These are phyloP conservation scores for Shargacucullia verbasci DNA, from an alignment of 2,888 invertebrate species.

Conservation along the genomic window DNA sequence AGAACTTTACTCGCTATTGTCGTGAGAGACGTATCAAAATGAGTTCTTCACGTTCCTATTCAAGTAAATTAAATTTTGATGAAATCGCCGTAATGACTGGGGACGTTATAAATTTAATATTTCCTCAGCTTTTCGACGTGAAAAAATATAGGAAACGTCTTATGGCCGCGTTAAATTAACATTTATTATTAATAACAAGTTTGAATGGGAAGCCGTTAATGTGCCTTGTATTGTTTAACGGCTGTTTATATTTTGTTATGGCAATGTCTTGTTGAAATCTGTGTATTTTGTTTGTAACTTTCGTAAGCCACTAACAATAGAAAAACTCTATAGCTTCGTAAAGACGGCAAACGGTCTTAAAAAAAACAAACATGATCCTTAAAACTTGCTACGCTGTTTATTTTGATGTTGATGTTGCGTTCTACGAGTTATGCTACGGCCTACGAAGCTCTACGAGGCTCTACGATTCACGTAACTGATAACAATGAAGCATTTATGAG, in stretches of 20 bases:
- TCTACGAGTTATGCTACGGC: conserved; percentile 10
- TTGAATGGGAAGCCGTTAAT: conserved; percentile 43
- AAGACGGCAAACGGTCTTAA: conserved; percentile 10
- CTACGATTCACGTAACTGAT: conserved; percentile 12
- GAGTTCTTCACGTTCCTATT: conserved; percentile 57
- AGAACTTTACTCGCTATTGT: conserved; percentile 53
- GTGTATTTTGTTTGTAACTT: conserved; percentile 3
- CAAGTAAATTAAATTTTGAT: conserved; percentile 67
- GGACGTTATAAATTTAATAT: conserved; percentile 61
- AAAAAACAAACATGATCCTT: not conserved
- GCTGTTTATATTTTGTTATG: conserved; percentile 22
- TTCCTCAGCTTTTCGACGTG: conserved; percentile 52
- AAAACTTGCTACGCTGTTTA: conserved; percentile 44
- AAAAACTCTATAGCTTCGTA: conserved; percentile 3
- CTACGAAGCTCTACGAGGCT: conserved; percentile 23
- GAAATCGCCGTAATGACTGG: conserved; percentile 63
- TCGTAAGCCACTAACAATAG: not conserved
- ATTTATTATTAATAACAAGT: conserved; percentile 56
- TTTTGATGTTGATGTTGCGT: conserved; percentile 1
- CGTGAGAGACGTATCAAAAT: conserved; percentile 44
- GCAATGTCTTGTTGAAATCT: not conserved
- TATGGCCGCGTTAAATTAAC: conserved; percentile 62
- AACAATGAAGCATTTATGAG: not conserved
- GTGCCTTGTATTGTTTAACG: conserved; percentile 35
- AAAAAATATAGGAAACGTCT: conserved; percentile 62